Evolutionary conservation across 2,113 vertebrate genomes (phyloP), one percentile per base, ranked within the genome.

Genomic region (Labrus mixtus): DNA sequence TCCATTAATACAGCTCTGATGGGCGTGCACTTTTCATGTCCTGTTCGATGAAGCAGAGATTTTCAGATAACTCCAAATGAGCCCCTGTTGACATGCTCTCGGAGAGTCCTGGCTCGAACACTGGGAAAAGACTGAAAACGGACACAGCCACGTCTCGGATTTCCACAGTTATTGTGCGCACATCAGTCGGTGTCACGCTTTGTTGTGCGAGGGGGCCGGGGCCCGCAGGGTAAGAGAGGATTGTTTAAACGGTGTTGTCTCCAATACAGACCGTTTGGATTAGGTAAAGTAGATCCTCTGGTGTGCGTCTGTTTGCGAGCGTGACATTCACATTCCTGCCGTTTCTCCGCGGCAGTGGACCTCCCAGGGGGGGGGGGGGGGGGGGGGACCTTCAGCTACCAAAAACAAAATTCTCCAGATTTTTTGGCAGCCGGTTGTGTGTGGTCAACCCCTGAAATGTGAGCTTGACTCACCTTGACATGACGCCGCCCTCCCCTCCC

Each of bases 331-430:
- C 78, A 86, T 89, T 88, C 82, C 84, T 82, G 79, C 37, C 70
- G 62, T 79, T 58, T 75, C 73, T 80, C 78, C 33, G 17, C 55
- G 16, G n/a, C 68, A 33, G 43, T 73, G 46, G 86, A 91, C 81
- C 86, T 93, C 92, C 90, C 88, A 79, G 25, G 70, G 86, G n/a
- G n/a, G n/a, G n/a, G n/a, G n/a, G n/a, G n/a, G n/a, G n/a, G n/a
- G n/a, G n/a, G n/a, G n/a, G n/a, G 85, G 82, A 57, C 83, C 73
- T 79, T 82, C 39, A 73, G 64, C 87, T 85, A 66, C 83, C 76
- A 83, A 80, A 92, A 90, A 89, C 83, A 63, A 90, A 89, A 93
- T 94, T 91, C 91, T 63, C 82, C 45, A 76, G 57, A 93, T 94
- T 94, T 94, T 82, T 87, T 89, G 87, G 87, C 89, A 85, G 85